These are phyloP conservation scores for Lithobius niger DNA, from an alignment of 1,140 invertebrate genomes.

Conservation along the genomic window DNA sequence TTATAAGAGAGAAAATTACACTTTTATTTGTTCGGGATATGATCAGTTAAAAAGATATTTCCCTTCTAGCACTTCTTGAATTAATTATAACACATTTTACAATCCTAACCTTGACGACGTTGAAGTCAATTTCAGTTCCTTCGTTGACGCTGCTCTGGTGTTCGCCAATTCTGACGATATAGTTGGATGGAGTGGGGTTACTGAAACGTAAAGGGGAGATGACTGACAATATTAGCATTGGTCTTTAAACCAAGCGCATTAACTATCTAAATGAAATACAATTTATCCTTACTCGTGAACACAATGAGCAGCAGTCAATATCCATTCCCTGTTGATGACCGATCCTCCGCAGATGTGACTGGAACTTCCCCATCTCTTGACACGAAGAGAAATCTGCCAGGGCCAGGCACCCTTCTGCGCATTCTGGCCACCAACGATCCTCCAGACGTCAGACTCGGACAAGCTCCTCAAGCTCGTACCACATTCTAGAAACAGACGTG, in stretches of 20 bases:
- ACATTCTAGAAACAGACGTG: no score
- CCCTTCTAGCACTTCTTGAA: no score
- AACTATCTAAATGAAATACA: no score
- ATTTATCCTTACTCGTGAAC: conserved; percentile 34
- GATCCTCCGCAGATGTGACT: conserved; percentile 50
- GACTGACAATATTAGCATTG: no score
- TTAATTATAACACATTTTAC: no score
- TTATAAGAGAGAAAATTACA: no score
- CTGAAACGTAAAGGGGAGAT: no score
- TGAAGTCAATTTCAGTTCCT: not conserved
- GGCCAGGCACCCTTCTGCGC: conserved; percentile 82
- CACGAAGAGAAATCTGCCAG: conserved; percentile 53
- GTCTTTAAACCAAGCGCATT: no score
- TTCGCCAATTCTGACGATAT: not conserved
- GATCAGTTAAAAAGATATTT: no score
- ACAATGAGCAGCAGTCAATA: conserved; percentile 52
- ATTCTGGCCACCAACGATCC: conserved; percentile 85
- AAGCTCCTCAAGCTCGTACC: no score
- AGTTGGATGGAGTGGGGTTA: not conserved
- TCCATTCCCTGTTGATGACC: conserved; percentile 39
- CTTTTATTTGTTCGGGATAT: no score
- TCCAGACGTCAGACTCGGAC: no score
- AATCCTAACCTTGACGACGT: not conserved
- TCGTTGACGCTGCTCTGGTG: not conserved
- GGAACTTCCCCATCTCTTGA: not conserved